phyloP scores from a whole-genome alignment of 2,797 vertebrate species.

The Phalanger gymnotis region DNA sequence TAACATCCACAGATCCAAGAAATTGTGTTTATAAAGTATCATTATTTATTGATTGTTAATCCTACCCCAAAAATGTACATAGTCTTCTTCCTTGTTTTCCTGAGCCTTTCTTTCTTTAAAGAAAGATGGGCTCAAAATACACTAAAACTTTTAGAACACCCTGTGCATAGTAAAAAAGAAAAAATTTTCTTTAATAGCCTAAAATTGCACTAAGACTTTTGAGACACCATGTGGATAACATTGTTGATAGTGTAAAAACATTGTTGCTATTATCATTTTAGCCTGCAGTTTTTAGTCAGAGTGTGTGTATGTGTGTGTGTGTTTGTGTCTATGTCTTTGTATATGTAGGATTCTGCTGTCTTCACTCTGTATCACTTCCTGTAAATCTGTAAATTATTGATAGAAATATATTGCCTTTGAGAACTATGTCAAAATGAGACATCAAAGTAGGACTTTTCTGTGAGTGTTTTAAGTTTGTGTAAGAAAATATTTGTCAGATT shows the following conservation, averaged over 20 bases:
- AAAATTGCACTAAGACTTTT: not conserved
- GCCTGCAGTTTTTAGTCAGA: not conserved
- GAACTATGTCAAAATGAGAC: not conserved
- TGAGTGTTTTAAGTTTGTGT: not conserved
- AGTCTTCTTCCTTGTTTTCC: not conserved
- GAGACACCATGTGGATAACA: not conserved
- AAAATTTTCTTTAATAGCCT: not conserved
- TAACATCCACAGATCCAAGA: not conserved
- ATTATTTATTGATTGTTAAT: not conserved
- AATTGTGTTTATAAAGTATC: not conserved
- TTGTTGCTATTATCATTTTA: not conserved
- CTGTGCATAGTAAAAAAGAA: slow-evolving; percentile 27
- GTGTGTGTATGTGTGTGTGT: not conserved
- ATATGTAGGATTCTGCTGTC: not conserved
- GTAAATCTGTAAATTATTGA: slow-evolving; percentile 1
- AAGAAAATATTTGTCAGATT: slow-evolving; percentile 1
- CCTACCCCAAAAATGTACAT: not conserved
- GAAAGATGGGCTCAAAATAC: not conserved
- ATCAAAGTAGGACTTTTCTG: not conserved
- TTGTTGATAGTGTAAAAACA: not conserved
- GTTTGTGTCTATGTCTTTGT: no score
- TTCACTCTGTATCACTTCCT: not conserved
- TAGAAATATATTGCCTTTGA: slow-evolving; percentile 12
- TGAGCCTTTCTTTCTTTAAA: not conserved
- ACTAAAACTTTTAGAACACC: not conserved